These are phyloP conservation scores for Hassar affinis DNA, from an alignment of 2,113 vertebrate genomes.

Conservation along the genomic window DNA sequence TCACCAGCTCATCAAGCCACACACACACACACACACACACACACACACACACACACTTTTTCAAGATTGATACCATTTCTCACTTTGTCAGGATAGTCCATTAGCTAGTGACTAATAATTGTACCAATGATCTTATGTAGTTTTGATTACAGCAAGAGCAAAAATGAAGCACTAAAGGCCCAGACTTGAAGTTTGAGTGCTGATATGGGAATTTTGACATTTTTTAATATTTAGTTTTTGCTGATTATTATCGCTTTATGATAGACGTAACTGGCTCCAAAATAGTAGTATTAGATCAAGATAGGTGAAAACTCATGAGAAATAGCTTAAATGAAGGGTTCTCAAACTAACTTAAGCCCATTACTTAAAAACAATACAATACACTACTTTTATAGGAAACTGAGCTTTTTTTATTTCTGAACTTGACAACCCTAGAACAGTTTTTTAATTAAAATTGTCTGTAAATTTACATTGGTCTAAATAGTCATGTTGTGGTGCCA, in stretches of 20 bases:
- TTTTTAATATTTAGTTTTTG: too few relatives aligned
- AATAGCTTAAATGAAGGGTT: neutral
- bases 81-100: slow-evolving; percentile 15
- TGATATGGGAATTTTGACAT: too few relatives aligned
- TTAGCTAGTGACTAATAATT: slow-evolving; percentile 18
- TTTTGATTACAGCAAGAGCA: slow-evolving; percentile 28
- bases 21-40: neutral
- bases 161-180: neutral
- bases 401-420: too few relatives aligned
- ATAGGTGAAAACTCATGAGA: neutral
- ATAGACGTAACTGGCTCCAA: neutral
- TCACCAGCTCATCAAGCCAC: neutral
- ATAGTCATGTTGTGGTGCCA: too few relatives aligned
- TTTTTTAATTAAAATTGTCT: too few relatives aligned
- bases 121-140: slow-evolving; percentile 18
- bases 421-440: too few relatives aligned
- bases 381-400: neutral
- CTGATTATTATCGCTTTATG: neutral
- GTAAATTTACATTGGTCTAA: too few relatives aligned
- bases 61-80: slow-evolving; percentile 22
- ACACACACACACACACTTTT: slow-evolving; percentile 15
- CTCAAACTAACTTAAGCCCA: neutral
- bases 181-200: too few relatives aligned
- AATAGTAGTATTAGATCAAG: neutral
- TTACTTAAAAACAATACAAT: neutral